These are phyloP conservation scores for Esox lucius DNA, from an alignment of 2,797 vertebrate genomes.

Conservation along the genomic window DNA sequence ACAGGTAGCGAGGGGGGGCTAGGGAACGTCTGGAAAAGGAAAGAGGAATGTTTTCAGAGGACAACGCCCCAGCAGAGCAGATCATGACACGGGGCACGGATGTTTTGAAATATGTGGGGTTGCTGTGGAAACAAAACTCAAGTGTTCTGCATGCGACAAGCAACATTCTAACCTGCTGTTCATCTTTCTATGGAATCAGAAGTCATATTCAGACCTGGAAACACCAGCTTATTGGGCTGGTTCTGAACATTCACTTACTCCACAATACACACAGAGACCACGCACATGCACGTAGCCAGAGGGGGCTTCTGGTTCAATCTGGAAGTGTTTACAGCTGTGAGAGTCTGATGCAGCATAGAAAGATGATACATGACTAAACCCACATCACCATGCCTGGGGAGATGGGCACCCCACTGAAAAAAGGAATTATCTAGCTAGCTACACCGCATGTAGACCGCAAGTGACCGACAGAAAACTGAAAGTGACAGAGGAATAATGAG, in stretches of 20 bases:
- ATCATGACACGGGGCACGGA: background rate
- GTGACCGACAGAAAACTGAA: background rate
- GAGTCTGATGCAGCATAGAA: background rate
- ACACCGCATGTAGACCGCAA: background rate
- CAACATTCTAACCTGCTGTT: slow-evolving; percentile 26
- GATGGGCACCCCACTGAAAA: background rate
- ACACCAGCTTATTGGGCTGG: background rate
- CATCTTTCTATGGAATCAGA: slow-evolving; percentile 25
- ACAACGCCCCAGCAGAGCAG: slow-evolving; percentile 23
- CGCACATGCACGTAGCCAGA: no score
- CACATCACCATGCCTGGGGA: no score
- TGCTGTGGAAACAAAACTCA: slow-evolving; percentile 54
- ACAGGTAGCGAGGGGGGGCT: background rate
- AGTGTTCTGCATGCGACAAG: background rate
- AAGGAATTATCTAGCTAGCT: background rate
- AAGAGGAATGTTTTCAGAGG: slow-evolving; percentile 10
- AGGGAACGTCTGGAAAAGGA: background rate
- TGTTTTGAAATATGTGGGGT: slow-evolving; percentile 56
- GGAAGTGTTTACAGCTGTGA: background rate
- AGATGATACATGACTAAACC: background rate
- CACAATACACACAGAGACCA: background rate
- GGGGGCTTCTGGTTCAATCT: no score
- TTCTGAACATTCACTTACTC: background rate
- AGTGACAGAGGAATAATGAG: background rate
- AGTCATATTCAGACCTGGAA: background rate